Evolutionary conservation across 2,797 vertebrate species (phyloP), one percentile per base, ranked within the genome.

Genomic region (Periparus ater): DNA sequence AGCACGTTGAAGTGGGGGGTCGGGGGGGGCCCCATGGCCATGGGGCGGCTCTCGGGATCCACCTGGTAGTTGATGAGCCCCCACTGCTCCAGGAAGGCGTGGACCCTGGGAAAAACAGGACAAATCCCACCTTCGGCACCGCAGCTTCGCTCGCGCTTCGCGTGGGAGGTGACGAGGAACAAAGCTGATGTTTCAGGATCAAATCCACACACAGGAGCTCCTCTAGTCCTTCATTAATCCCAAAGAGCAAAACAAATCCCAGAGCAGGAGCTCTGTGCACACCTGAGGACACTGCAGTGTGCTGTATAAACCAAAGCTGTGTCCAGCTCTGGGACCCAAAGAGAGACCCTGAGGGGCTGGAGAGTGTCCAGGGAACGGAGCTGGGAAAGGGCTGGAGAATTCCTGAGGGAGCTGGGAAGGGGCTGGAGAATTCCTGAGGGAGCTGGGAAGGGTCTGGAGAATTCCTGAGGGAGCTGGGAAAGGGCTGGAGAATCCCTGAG

Each of bases 21-120:
- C 4, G 99, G 99, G 10, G 99, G 99, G 8, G 99, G 99, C 0
- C 99, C 99, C 99, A 99, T 99, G 3, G 99, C 99, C 96, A 99
- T 98, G 2, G 99, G 99, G 11, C 99, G 98, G 91, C 99, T 99
- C 48, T 99, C 99, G 0, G 99, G 97, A 47, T 99, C 99, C 54
- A 99, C 99, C 88, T 99, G 99, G 96, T 99, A 99, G 95, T 99
- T 99, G 50, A 99, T 98, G 80, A 99, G 98, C 34, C 99, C 99
- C 99, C 99, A 99, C 95, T 99, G 99, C 98, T 99, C 99, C 98
- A 99, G 96, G 92, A 99, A 99, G 0, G 99, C 99, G 23, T 99
- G 99, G 7, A 99, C 99, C 94, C 99, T 99, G 55, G 5, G 67
- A 32, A 67, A 5, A 80, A 47, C 0, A 2, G 1, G 0, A 54